Evolutionary conservation across 2,888 invertebrate species (phyloP).

Genomic region (Scrobipalpa atriplicella): DNA sequence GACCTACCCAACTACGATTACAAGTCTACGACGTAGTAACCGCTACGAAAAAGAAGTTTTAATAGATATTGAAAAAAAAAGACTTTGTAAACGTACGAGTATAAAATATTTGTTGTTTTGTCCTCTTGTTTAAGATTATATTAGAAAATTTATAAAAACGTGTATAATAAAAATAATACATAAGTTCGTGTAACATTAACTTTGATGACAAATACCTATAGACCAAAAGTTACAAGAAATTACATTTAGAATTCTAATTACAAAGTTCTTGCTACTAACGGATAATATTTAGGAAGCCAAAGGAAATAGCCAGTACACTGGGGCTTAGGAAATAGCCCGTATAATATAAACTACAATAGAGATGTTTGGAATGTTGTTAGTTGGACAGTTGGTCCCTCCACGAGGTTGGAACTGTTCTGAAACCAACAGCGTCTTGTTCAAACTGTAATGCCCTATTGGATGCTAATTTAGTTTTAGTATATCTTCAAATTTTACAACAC

Average conservation of each 20-base stretch:
- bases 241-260: not conserved
- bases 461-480: slow-evolving; percentile 10
- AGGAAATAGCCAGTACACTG: not conserved
- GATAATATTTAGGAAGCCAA: not conserved
- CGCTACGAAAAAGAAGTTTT: too few species aligned
- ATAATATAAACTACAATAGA: not conserved
- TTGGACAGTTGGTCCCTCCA: slow-evolving; percentile 11
- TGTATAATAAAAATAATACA: too few species aligned
- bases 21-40: too few species aligned
- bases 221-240: too few species aligned
- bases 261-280: not conserved
- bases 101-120: too few species aligned
- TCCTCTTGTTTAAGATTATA: too few species aligned
- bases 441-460: slow-evolving; percentile 10
- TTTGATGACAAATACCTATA: too few species aligned
- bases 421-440: not conserved
- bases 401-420: slow-evolving; percentile 25
- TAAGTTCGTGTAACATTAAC: too few species aligned
- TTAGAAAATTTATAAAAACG: too few species aligned
- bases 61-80: too few species aligned
- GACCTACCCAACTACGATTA: too few species aligned
- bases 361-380: not conserved
- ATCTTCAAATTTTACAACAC: not conserved
- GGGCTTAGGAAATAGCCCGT: not conserved
- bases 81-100: too few species aligned